A percentile compares a stretch with the other conserved stretches of the same genome.
phyloP scores from a whole-genome alignment of 2,888 invertebrate species.

The Boloria euphrosyne region DNA sequence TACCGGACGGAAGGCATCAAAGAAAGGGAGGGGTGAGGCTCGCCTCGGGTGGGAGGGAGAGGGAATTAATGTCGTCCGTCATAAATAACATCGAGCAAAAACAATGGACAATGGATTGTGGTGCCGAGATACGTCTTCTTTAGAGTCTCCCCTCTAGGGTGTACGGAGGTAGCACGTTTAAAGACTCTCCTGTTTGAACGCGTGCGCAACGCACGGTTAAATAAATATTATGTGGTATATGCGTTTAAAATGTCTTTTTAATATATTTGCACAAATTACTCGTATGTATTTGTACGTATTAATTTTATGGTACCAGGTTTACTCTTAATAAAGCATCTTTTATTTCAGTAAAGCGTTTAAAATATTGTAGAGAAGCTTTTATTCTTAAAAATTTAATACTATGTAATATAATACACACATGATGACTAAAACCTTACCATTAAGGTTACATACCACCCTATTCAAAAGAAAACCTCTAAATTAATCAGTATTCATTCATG shows the following conservation, averaged over 20 bases:
- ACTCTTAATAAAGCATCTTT: not conserved
- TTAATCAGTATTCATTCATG: slow-evolving; percentile 35
- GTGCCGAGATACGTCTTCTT: slow-evolving; percentile 80
- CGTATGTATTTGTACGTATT: not conserved
- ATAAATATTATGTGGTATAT: slow-evolving; percentile 5
- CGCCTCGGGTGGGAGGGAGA: slow-evolving; percentile 54
- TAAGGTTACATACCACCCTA: slow-evolving; percentile 1
- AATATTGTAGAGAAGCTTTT: no score
- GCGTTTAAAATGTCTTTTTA: not conserved
- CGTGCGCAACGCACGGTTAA: slow-evolving; percentile 51
- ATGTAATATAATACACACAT: not conserved
- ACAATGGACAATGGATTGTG: slow-evolving; percentile 82
- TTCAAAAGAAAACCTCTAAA: slow-evolving; percentile 21
- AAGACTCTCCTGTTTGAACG: slow-evolving; percentile 47
- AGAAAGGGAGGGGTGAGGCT: slow-evolving; percentile 50
- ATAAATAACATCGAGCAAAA: slow-evolving; percentile 80
- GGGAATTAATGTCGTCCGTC: slow-evolving; percentile 67
- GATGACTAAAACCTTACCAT: not conserved
- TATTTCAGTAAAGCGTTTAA: not conserved
- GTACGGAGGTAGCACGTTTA: slow-evolving; percentile 28
- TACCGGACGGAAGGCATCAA: slow-evolving; percentile 74
- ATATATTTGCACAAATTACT: not conserved
- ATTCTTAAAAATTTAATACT: no score
- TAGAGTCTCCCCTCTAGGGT: slow-evolving; percentile 56
- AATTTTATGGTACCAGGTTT: no score